Evolutionary conservation across 2,113 vertebrate genomes (phyloP).

Genomic region (Antechinus flavipes): DNA sequence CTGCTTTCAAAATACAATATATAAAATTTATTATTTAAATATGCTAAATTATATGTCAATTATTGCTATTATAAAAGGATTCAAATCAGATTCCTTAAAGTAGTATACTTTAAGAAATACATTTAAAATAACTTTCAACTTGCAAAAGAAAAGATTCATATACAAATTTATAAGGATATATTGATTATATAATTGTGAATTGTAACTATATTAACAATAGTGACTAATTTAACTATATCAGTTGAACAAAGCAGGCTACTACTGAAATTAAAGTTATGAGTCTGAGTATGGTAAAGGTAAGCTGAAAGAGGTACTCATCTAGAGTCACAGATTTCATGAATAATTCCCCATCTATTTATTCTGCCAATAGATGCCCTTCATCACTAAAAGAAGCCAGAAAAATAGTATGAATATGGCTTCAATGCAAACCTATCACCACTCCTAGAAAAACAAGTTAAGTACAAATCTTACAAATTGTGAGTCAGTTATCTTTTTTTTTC

Average conservation of each 20-base stretch:
- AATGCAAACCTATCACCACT: slow-evolving; percentile 12
- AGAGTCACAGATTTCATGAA: neutral
- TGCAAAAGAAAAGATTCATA: slow-evolving; percentile 7
- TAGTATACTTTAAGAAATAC: neutral
- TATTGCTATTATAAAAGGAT: slow-evolving; percentile 19
- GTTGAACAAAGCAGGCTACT: neutral
- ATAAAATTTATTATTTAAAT: slow-evolving; percentile 9
- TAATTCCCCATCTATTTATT: neutral
- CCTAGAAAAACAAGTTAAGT: slow-evolving; percentile 25
- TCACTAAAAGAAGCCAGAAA: slow-evolving; percentile 9
- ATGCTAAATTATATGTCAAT: slow-evolving; percentile 19
- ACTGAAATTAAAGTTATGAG: neutral
- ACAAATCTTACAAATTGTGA: neutral
- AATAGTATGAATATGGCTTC: neutral
- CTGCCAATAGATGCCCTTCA: neutral
- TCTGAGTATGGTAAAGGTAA: neutral
- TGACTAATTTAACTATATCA: neutral
- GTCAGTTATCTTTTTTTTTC: slow-evolving; percentile 28
- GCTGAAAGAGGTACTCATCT: neutral
- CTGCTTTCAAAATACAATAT: slow-evolving; percentile 43
- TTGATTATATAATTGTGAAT: neutral
- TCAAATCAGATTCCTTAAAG: slow-evolving; percentile 28
- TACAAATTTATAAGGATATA: neutral
- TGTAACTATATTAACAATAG: neutral
- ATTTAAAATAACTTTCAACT: neutral